Evolutionary conservation across 2,113 vertebrate species (phyloP), one percentile per base, ranked within the genome.

Genomic region (Petromus typicus): DNA sequence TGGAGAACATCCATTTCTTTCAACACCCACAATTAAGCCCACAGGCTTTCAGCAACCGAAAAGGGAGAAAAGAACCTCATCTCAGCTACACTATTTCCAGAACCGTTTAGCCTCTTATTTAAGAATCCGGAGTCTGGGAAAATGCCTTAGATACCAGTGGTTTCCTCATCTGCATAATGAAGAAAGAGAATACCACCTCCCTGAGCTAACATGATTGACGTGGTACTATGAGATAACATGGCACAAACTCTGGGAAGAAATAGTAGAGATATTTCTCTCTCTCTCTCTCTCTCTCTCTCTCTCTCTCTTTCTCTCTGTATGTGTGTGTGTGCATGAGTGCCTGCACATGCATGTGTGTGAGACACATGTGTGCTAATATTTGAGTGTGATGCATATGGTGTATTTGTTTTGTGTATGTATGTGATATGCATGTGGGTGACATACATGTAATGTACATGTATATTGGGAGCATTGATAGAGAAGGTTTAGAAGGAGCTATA

Each of bases 51-150:
- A 57, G 11, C 40, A 63, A 23, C 20, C 43, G 81, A 80, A 75
- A 71, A 32, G 1, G 14, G n/a, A 73, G 14, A 0, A 66, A 85
- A 86, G 30, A 94, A 56, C 25, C 4, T 92, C 56, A 54, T 64
- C 37, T 37, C 43, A 76, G 8, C 7, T 37, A 2, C 6, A 54
- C 14, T 56, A 81, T 79, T 84, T 80, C 56, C 69, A 93, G 82
- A 93, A 91, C 10, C n/a, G 80, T 90, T 23, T 71, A 80, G 37
- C 7, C 78, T 48, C 54, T 87, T 54, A 69, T 78, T 92, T 86
- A 48, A 95, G 67, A 91, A 75, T 34, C 59, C 86, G 7, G 95
- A 88, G 16, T 32, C 5, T 54, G 8, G 88, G 30, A 80, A 92
- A 71, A 83, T 90, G 20, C 40, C 34, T 91, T 20, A 20, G 4